A percentile compares a stretch with the other conserved stretches of the same genome.
Conservation (phyloP, 1,140 invertebrate species). For the Pseudoatta argentina region DNA sequence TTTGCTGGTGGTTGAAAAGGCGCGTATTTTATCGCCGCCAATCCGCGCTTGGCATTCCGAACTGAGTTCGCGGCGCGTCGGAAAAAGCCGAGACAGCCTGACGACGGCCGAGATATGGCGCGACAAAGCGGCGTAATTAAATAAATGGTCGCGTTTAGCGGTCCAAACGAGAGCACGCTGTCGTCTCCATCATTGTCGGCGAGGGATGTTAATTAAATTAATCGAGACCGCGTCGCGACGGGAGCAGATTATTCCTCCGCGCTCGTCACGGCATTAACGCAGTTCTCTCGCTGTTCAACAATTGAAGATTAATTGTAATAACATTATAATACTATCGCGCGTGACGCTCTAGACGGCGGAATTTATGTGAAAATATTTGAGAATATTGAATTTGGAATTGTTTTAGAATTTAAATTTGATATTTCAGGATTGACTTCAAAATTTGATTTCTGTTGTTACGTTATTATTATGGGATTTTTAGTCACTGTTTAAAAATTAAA, state of each 20-base stretch:
- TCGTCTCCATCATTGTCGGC: conserved; percentile 60
- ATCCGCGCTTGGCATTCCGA: conserved; percentile 69
- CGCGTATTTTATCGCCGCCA: conserved; percentile 75
- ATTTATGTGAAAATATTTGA: conserved; percentile 3
- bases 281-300: conserved; percentile 29
- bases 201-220: conserved; percentile 71
- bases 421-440: background rate
- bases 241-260: conserved; percentile 57
- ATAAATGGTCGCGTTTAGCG: conserved; percentile 58
- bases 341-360: background rate
- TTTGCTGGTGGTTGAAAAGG: conserved; percentile 70
- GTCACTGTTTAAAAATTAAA: background rate
- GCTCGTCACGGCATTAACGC: conserved; percentile 49
- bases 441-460: background rate
- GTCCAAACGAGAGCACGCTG: conserved; percentile 28
- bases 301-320: conserved; percentile 55
- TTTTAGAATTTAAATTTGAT: background rate
- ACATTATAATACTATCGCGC: conserved; percentile 17
- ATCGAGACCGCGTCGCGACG: conserved; percentile 43
- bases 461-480: background rate
- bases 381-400: background rate
- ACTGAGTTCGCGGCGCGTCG: conserved; percentile 49
- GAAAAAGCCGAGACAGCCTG: conserved; percentile 56
- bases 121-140: conserved; percentile 73
- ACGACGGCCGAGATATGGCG: conserved; percentile 60